A percentile compares a stretch with the other conserved stretches of the same genome.
These are phyloP conservation scores for Tragulus kanchil DNA, from an alignment of 2,113 vertebrate genomes.

Conservation along the genomic window DNA sequence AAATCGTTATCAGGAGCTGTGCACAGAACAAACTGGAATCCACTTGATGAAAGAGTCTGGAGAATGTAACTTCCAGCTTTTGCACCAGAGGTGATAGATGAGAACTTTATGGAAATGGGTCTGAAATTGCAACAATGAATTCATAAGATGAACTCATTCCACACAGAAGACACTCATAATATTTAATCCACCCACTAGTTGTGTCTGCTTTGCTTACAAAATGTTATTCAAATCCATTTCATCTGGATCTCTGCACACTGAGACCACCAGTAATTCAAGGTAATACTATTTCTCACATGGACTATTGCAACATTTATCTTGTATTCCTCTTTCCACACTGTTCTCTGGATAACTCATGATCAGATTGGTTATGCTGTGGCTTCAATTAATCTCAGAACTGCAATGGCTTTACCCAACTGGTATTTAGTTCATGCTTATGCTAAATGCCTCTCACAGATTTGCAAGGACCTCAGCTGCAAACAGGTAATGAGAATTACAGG, in stretches of 20 bases:
- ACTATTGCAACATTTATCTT: not conserved
- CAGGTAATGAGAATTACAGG: not conserved
- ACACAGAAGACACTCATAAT: not conserved
- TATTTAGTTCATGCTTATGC: not conserved
- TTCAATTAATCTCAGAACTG: not conserved
- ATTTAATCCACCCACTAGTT: not conserved
- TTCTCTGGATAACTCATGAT: not conserved
- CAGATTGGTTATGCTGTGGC: not conserved
- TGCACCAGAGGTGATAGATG: not conserved
- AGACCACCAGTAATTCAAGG: not conserved
- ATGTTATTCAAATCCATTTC: not conserved
- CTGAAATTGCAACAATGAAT: not conserved
- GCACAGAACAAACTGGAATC: not conserved
- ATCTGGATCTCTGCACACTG: not conserved
- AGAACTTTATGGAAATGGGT: not conserved
- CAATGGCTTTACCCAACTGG: not conserved
- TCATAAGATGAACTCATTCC: not conserved
- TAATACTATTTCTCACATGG: not conserved
- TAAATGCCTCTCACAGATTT: not conserved
- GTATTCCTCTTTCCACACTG: not conserved
- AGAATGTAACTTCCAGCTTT: not conserved
- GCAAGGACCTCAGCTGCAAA: accelerated
- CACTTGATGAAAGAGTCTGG: not conserved
- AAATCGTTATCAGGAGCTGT: not conserved
- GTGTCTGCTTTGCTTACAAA: not conserved